A percentile compares a stretch with the other conserved stretches of the same genome.
These are phyloP conservation scores for Caenorhabditis uteleia DNA, from an alignment of 2,888 invertebrate species.

Conservation along the genomic window DNA sequence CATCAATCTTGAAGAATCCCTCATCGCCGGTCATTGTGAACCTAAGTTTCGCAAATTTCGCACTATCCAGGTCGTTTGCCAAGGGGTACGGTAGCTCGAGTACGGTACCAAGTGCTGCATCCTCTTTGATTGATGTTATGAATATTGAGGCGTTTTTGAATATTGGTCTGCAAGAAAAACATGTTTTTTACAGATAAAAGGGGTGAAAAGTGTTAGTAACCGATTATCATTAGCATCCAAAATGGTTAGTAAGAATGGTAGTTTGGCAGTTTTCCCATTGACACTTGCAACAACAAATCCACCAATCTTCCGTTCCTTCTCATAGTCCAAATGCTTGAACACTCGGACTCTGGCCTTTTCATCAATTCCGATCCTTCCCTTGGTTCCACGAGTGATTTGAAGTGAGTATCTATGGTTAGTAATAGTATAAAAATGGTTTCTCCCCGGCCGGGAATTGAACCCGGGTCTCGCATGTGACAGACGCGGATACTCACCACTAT, in stretches of 20 bases:
- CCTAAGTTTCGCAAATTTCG: slow-evolving; percentile 20
- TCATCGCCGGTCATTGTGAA: slow-evolving; percentile 45
- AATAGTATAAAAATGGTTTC: too few relatives aligned
- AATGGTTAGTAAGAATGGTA: slow-evolving; percentile 34
- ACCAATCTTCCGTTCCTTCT: slow-evolving; percentile 24
- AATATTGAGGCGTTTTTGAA: slow-evolving; percentile 47
- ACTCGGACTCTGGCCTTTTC: slow-evolving; percentile 18
- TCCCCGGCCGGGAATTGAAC: slow-evolving; percentile 58
- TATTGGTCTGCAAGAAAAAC: slow-evolving; percentile 38
- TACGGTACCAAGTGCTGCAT: slow-evolving; percentile 27
- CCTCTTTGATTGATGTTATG: slow-evolving; percentile 21
- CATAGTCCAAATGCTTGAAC: slow-evolving; percentile 28
- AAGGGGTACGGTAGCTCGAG: slow-evolving; percentile 49
- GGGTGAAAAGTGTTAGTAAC: slow-evolving; percentile 12
- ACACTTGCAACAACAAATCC: slow-evolving; percentile 29
- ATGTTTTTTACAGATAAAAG: slow-evolving; percentile 1
- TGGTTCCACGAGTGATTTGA: slow-evolving; percentile 25
- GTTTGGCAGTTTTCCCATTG: slow-evolving; percentile 16
- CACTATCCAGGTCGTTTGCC: slow-evolving; percentile 41
- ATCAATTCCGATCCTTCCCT: slow-evolving; percentile 26
- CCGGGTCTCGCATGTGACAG: slow-evolving; percentile 58
- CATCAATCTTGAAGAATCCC: slow-evolving; percentile 38
- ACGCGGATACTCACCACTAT: slow-evolving; percentile 57
- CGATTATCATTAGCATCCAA: slow-evolving; percentile 49
- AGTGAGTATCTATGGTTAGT: slow-evolving; percentile 34